Base-by-base conservation (phyloP, 2,113 vertebrate species). In the Passer montanus region DNA sequence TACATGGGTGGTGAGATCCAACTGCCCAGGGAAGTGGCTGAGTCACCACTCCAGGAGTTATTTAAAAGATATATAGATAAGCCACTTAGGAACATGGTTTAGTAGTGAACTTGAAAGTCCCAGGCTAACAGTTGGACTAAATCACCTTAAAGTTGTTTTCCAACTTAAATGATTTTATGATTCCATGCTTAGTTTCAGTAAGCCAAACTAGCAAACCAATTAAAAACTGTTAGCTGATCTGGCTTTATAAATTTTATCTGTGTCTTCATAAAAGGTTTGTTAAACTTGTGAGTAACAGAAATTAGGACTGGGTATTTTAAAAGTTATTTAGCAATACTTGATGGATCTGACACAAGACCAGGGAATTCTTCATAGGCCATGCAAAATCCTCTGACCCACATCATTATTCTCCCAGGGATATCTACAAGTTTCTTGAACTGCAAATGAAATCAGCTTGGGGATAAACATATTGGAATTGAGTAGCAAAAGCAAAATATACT, bases 41-140 rank as follows among this genome's bases (percentile, higher is more conserved):
- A 37, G 27, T 37, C 14, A 28, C 10, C 6, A n/a, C 2, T 17
- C 21, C 7, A 37, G 56, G 16, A 82, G 31, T 24, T 49, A 23
- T 66, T 43, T 49, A 44, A 53, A 82, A 66, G 23, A 60, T 10
- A 9, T 66, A 9, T 39, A 66, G 15, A 49, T 15, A 41, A 77
- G 6, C 9, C 7, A 13, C 20, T 70, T 31, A 81, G 17, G 11
- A 35, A 19, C 14, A 15, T 44, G 23, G 12, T 27, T 90, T 72
- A 22, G 15, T 33, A 35, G 19, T 37, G 13, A 55, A 58, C 11
- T 75, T 75, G 27, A 15, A 13, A 47, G 15, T 33, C 18, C 19
- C 39, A 52, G 43, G 14, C 31, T 73, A 41, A 56, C 22, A 49
- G 15, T 2, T 41, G 11, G 15, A 50, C 30, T 62, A 0, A 0